Evolutionary conservation across 2,113 vertebrate species (phyloP).

Genomic region (Mirza zaza): DNA sequence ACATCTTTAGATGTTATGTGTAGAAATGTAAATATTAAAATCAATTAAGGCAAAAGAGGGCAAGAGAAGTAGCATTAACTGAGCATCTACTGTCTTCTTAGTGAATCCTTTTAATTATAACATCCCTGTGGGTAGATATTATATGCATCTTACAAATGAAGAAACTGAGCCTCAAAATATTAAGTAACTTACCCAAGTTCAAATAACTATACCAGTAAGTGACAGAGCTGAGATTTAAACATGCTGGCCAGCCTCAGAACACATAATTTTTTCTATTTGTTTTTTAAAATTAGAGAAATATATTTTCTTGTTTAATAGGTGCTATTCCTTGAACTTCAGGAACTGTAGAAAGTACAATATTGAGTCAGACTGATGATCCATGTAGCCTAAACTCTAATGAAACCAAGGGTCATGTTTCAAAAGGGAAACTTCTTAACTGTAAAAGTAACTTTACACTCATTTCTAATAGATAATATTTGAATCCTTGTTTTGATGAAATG

Average conservation of each 20-base stretch:
- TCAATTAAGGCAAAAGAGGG: constrained; percentile 9
- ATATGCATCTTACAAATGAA: constrained; percentile 22
- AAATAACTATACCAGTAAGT: constrained; percentile 20
- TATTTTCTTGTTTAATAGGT: constrained; percentile 43
- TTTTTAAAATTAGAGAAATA: constrained; percentile 55
- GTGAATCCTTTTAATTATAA: constrained; percentile 31
- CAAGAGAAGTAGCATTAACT: constrained; percentile 51
- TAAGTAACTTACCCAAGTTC: constrained; percentile 12
- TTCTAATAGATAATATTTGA: constrained; percentile 44
- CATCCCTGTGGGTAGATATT: background rate
- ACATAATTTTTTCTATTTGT: constrained; percentile 1
- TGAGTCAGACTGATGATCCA: background rate
- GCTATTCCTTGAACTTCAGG: constrained; percentile 7
- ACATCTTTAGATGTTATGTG: constrained; percentile 42
- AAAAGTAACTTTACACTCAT: constrained; percentile 22
- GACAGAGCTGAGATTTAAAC: constrained; percentile 9
- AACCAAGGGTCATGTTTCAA: constrained; percentile 52
- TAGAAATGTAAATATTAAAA: constrained; percentile 44
- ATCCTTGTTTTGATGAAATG: constrained; percentile 47
- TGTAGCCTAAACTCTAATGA: constrained; percentile 40
- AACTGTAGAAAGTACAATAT: constrained; percentile 14
- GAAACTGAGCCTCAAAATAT: constrained; percentile 28
- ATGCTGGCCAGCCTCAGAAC: constrained; percentile 20
- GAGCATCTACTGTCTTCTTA: constrained; percentile 25
- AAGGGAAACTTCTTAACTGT: constrained; percentile 45